phyloP scores from a whole-genome alignment of 2,797 vertebrate genomes.

The Myotis daubentonii region DNA sequence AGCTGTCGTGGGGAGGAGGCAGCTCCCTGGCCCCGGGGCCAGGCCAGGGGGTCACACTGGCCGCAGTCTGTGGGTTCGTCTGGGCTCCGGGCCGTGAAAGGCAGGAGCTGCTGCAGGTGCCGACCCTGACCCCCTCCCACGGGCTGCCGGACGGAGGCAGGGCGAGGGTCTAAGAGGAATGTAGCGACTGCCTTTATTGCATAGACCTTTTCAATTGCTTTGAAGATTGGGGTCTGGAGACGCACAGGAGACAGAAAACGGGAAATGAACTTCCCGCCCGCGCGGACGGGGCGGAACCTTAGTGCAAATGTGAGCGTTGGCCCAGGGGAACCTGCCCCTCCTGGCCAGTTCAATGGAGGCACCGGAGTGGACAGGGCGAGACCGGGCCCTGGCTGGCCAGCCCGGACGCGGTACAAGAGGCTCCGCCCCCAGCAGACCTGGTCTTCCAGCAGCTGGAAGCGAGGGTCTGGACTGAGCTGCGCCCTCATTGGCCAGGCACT shows the following conservation, averaged over 20 bases:
- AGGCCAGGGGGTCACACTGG: constrained; percentile 4
- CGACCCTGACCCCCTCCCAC: neutral
- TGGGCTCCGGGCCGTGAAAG: neutral
- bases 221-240: constrained; percentile 41
- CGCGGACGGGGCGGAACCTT: neutral
- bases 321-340: constrained; percentile 60
- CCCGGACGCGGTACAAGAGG: neutral
- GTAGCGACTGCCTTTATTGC: constrained; percentile 80
- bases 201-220: constrained; percentile 79
- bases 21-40: constrained; percentile 2
- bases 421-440: neutral
- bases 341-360: constrained; percentile 58
- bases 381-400: neutral
- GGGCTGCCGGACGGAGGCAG: neutral
- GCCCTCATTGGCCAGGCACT: neutral
- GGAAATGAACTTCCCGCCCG: neutral
- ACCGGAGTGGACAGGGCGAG: neutral
- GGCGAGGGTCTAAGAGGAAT: constrained; percentile 44
- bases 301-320: constrained; percentile 73
- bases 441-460: accelerated
- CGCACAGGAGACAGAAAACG: neutral
- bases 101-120: neutral
- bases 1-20: constrained; percentile 73
- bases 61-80: neutral
- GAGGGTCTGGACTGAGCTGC: neutral